These are phyloP conservation scores for Papilio demoleus DNA, from an alignment of 2,888 invertebrate species.

Conservation along the genomic window DNA sequence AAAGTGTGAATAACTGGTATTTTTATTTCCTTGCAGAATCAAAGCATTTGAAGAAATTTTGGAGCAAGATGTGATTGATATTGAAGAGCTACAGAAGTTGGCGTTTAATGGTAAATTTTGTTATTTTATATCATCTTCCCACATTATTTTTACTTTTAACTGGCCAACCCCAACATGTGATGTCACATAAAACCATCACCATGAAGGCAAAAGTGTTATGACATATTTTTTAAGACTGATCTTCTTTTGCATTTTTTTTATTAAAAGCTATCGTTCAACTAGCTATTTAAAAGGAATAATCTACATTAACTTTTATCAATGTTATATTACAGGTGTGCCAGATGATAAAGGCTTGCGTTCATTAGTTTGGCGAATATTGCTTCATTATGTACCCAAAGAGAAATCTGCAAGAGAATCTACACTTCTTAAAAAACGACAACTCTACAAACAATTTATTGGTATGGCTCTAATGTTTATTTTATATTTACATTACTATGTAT, in stretches of 20 bases:
- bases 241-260: too few species aligned
- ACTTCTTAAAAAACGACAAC: slow-evolving; percentile 88
- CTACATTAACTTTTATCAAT: too few species aligned
- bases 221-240: too few species aligned
- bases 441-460: slow-evolving; percentile 93
- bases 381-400: slow-evolving; percentile 92
- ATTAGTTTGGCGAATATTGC: slow-evolving; percentile 93
- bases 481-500: too few species aligned
- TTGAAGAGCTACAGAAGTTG: slow-evolving; percentile 86
- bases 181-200: too few species aligned
- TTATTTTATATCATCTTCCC: neutral
- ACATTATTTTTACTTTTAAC: neutral
- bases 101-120: slow-evolving; percentile 89
- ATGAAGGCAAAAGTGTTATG: too few species aligned
- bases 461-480: slow-evolving; percentile 41
- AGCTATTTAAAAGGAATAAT: too few species aligned
- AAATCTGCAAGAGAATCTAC: slow-evolving; percentile 87
- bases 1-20: slow-evolving; percentile 14
- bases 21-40: slow-evolving; percentile 83
- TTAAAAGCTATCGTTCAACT: too few species aligned
- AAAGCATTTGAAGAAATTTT: slow-evolving; percentile 91
- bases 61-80: slow-evolving; percentile 87
- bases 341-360: slow-evolving; percentile 93
- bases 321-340: slow-evolving; percentile 87
- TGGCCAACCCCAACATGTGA: too few species aligned